These are phyloP conservation scores for Hyla sarda DNA, from an alignment of 2,113 vertebrate genomes.

Conservation along the genomic window DNA sequence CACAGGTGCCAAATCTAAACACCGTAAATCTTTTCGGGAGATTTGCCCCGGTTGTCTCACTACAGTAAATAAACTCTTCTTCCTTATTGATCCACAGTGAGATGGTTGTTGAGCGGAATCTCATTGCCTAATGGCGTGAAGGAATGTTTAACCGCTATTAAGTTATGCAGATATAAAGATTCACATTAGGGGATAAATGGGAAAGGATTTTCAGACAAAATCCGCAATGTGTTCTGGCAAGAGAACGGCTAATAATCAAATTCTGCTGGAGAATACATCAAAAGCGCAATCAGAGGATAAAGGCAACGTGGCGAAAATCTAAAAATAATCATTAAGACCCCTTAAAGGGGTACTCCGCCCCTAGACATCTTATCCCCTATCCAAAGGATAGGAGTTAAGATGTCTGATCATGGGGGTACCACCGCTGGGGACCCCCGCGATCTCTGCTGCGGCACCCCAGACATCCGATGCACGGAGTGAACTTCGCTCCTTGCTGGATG, in stretches of 20 bases:
- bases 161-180: background rate
- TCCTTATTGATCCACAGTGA: background rate
- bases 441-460: too few species aligned
- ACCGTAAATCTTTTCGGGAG: background rate
- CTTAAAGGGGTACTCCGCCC: too few species aligned
- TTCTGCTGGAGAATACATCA: background rate
- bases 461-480: too few species aligned
- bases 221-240: background rate
- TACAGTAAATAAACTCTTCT: background rate
- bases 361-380: too few species aligned
- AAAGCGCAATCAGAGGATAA: background rate
- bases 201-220: background rate
- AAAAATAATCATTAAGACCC: too few species aligned
- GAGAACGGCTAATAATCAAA: background rate
- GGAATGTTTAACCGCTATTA: background rate
- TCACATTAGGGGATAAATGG: background rate
- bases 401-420: too few species aligned
- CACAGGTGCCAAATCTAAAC: background rate
- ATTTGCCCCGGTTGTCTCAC: background rate
- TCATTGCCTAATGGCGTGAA: constrained; percentile 17
- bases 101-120: background rate
- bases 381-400: too few species aligned
- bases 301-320: background rate
- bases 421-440: too few species aligned
- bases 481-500: too few species aligned